Base-by-base conservation (phyloP, 2,113 vertebrate species). In the Malurus melanocephalus region DNA sequence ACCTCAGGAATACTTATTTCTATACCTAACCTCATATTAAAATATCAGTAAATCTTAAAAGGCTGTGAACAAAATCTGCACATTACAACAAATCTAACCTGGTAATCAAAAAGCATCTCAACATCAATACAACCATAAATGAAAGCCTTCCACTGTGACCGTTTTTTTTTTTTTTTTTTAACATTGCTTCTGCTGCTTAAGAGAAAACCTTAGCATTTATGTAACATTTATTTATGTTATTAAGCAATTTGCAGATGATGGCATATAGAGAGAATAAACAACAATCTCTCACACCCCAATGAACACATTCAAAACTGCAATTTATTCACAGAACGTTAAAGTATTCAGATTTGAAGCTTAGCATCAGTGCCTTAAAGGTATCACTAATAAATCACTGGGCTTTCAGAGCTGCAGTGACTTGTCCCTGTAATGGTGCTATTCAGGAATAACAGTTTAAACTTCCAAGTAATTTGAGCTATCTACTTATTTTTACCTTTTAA, bases 161-260 rank as follows among this genome's bases (percentile, higher is more conserved):
- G 40, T 19, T 27, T 33, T 33, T 33, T 33, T 33, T 45, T 19
- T 59, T 22, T 21, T 40, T 65, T 51, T 57, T 55, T 33, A 2
- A 33, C 28, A 23, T 59, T 55, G 26, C 45, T 64, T 57, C 32
- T 88, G 22, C 51, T 76, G 49, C 62, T 86, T 78, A 32, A 24
- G 71, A 76, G 32, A 91, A 92, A 91, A 49, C 23, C 18, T 56
- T 46, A 71, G 64, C 1, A 4, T 64, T 85, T 60, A 78, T 20
- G 17, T 78, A 91, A 86, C 27, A 33, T 17, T 83, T 53, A 77
- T 79, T 75, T 87, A 32, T 85, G n/a, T 43, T 80, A 45, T 80
- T 86, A 86, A 93, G 68, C 57, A 62, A 74, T 93, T 61, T 74
- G 16, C 65, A 94, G 69, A 74, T 78, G 35, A 88, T 83, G 52